These are phyloP conservation scores for Percopsis omiscomaycus DNA, from an alignment of 2,797 vertebrate species.

Conservation along the genomic window DNA sequence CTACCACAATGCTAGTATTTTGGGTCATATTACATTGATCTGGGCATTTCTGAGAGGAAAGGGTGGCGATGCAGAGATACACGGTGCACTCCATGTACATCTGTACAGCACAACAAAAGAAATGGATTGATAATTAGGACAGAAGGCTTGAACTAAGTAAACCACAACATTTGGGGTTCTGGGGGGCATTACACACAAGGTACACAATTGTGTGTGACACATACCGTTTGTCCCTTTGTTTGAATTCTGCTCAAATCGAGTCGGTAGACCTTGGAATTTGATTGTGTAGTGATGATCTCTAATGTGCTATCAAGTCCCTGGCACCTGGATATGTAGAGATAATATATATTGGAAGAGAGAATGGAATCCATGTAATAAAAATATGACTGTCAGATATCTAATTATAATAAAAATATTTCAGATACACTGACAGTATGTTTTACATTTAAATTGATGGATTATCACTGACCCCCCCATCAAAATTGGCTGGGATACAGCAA, in stretches of 20 bases:
- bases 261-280: constrained; percentile 55
- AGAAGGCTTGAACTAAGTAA: background rate
- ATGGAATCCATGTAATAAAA: background rate
- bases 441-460: background rate
- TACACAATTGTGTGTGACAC: constrained; percentile 20
- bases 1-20: accelerated
- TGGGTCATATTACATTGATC: constrained; percentile 33
- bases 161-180: background rate
- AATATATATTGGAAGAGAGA: background rate
- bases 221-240: constrained; percentile 37
- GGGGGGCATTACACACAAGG: background rate
- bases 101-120: constrained; percentile 44
- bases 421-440: background rate
- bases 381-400: background rate
- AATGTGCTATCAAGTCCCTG: constrained; percentile 1
- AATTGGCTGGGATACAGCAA: constrained; percentile 23
- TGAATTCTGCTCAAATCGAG: constrained; percentile 39
- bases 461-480: constrained; percentile 66
- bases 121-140: background rate
- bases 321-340: constrained; percentile 56
- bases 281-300: constrained; percentile 43
- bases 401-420: background rate
- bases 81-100: constrained; percentile 66
- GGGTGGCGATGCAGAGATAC: constrained; percentile 65
- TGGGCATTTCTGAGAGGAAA: constrained; percentile 54